Evolutionary conservation across 2,797 vertebrate species (phyloP), one percentile per base, ranked within the genome.

Genomic region (Anabas testudineus): DNA sequence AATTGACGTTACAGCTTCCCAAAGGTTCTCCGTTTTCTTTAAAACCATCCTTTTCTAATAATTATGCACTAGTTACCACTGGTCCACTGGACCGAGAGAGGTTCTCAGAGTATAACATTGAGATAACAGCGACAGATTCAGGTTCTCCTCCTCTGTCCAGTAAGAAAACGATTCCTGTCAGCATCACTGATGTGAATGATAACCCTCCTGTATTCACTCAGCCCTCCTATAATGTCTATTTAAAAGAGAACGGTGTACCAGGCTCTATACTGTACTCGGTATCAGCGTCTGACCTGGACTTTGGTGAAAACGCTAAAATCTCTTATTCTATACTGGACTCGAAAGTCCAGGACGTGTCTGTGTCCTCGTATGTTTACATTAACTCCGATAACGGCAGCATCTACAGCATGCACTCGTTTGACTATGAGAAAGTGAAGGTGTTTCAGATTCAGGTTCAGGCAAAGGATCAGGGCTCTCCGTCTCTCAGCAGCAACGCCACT

Each of bases 111-210:
- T 96, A 95, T 78, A 93, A 94, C 43, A 90, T 96, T 53, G 94
- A 92, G 15, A 86, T 97, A 74, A 92, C 89, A 2, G 96, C 96
- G 28, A 89, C 73, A 32, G 96, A 97, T 48, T 88, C 91, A 0
- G 96, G 96, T 1, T 91, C 85, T 1, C 95, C 95, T 2, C 45
- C 93, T 2, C 89, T 97, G 45, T 94, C 90, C 4, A 94, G 80
- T 0, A 87, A 91, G 7, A 96, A 93, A 26, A 91, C 61, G 0
- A 88, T 98, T 22, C 22, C 88, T 24, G 92, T 98, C 46, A 94
- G 87, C 54, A 87, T 97, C 30, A 94, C 94, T 6, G 97, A 98
- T 73, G 84, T 97, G 43, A 97, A 97, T 1, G 96, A 97, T 84
- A 97, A 96, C 0, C 85, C 92, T 0, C 96, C 96, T 22, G 74